These are phyloP conservation scores for Agrotis ipsilon DNA, from an alignment of 2,888 invertebrate genomes.

Conservation along the genomic window DNA sequence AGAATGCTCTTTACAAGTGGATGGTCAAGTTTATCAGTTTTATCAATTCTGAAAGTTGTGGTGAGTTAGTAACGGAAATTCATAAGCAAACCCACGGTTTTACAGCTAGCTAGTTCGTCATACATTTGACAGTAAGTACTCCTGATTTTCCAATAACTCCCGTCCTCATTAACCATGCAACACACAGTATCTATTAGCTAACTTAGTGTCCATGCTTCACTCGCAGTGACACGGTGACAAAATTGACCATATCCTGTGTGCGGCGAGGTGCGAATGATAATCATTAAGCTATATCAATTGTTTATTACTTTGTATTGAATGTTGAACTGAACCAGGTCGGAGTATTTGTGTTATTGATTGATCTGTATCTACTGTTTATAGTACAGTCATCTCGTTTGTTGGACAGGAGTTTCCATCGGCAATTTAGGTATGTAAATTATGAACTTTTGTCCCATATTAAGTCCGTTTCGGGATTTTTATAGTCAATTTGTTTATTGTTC, in stretches of 20 bases:
- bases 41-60: too few relatives aligned
- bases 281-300: not conserved
- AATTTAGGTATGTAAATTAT: too few relatives aligned
- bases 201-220: conserved; percentile 23
- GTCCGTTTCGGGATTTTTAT: too few relatives aligned
- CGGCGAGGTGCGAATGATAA: conserved; percentile 31
- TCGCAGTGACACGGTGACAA: conserved; percentile 8
- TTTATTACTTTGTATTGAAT: conserved; percentile 22
- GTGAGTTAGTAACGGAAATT: too few relatives aligned
- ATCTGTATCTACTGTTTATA: not conserved
- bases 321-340: conserved; percentile 27
- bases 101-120: not conserved
- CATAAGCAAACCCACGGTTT: too few relatives aligned
- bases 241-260: conserved; percentile 37
- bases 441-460: too few relatives aligned
- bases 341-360: not conserved
- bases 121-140: not conserved
- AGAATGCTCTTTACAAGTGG: too few relatives aligned
- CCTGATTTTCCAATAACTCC: not conserved
- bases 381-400: not conserved
- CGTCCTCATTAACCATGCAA: conserved; percentile 21
- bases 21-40: too few relatives aligned
- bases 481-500: too few relatives aligned
- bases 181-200: conserved; percentile 10
- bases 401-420: not conserved